A percentile compares a stretch with the other conserved stretches of the same genome.
phyloP scores from a whole-genome alignment of 2,797 vertebrate species.

The Sebastes alutus region DNA sequence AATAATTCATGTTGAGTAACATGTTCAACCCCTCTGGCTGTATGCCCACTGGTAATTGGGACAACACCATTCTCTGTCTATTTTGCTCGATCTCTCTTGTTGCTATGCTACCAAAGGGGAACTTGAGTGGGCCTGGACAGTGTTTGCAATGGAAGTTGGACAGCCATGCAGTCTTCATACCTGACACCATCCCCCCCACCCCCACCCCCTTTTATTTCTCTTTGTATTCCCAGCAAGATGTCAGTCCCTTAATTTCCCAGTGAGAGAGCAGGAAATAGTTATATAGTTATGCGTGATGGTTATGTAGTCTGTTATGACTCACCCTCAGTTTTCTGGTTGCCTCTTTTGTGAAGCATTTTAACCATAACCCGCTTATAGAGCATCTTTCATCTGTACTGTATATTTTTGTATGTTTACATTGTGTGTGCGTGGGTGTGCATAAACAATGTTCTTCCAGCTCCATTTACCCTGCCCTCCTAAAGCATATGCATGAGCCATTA shows the following conservation, averaged over 20 bases:
- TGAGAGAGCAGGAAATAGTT: conserved; percentile 15
- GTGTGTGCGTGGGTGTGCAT: background rate
- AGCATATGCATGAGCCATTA: background rate
- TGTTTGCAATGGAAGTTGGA: conserved; percentile 69
- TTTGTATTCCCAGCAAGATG: conserved; percentile 29
- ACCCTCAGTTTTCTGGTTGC: conserved; percentile 4
- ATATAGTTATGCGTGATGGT: background rate
- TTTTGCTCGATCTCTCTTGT: conserved; percentile 76
- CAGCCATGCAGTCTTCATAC: conserved; percentile 55
- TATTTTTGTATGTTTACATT: conserved; percentile 12
- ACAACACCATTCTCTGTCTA: conserved; percentile 75
- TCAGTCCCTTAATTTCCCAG: conserved; percentile 27
- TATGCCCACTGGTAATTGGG: conserved; percentile 81
- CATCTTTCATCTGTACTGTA: background rate
- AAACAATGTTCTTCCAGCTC: background rate
- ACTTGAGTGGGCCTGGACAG: conserved; percentile 71
- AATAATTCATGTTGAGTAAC: conserved; percentile 84
- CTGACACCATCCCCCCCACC: conserved; percentile 34
- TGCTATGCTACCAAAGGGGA: conserved; percentile 81
- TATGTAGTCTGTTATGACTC: conserved; percentile 5
- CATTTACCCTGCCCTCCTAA: background rate
- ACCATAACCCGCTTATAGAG: background rate
- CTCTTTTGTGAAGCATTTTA: background rate
- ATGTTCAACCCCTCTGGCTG: conserved; percentile 73
- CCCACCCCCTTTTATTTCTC: conserved; percentile 2